Conservation (phyloP, 2,888 invertebrate genomes). For the Petrophora chlorosata region DNA sequence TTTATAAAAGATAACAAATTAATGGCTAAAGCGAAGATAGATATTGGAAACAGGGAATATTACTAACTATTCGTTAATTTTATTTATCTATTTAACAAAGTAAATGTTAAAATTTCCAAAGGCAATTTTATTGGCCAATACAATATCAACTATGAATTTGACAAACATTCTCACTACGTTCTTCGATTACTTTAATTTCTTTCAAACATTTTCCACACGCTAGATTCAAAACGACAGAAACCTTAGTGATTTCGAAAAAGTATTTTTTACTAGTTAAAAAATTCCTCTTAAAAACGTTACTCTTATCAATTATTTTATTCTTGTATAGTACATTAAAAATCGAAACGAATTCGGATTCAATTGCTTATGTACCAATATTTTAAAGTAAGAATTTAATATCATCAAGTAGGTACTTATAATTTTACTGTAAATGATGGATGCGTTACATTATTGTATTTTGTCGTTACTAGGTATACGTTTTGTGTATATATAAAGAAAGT, state of each 20-base stretch:
- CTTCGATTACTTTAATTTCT: conserved; percentile 30
- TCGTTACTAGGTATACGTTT: too few species aligned
- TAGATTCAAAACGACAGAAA: conserved; percentile 18
- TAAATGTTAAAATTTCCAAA: conserved; percentile 57
- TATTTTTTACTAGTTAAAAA: not conserved
- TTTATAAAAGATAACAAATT: conserved; percentile 49
- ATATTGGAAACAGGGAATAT: conserved; percentile 25
- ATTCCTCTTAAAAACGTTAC: not conserved
- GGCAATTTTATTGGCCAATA: conserved; percentile 70
- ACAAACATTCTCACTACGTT: conserved; percentile 47
- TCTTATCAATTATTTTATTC: not conserved
- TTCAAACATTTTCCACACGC: conserved; percentile 27
- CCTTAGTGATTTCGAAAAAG: not conserved
- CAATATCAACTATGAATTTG: conserved; percentile 47
- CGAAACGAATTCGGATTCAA: conserved; percentile 20
- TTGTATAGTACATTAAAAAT: not conserved
- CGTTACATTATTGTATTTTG: conserved; percentile 17
- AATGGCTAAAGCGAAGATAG: conserved; percentile 51
- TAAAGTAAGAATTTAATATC: not conserved
- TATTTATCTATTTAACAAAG: conserved; percentile 32
- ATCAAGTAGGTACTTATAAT: not conserved
- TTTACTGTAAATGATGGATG: not conserved
- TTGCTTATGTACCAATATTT: too few species aligned
- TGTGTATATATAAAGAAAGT: conserved; percentile 23
- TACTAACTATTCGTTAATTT: conserved; percentile 22